These are phyloP conservation scores for Seriola dumerili DNA, from an alignment of 2,113 vertebrate genomes.

Conservation along the genomic window DNA sequence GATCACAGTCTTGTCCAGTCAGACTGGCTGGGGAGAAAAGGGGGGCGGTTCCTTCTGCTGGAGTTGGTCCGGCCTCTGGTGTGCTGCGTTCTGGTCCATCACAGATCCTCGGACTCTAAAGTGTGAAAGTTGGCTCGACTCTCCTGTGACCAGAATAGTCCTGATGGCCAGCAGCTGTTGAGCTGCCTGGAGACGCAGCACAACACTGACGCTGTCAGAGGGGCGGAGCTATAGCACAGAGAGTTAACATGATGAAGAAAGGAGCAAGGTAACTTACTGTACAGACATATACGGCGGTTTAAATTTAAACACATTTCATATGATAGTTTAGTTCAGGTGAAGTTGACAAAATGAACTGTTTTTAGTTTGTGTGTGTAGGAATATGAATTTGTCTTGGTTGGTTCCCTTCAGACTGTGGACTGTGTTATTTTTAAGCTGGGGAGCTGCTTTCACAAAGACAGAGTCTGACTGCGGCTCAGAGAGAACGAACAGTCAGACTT, in stretches of 20 bases:
- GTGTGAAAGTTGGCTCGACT: slow-evolving; percentile 75
- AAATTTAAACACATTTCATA: too few relatives aligned
- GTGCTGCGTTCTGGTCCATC: slow-evolving; percentile 51
- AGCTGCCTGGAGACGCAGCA: slow-evolving; percentile 56
- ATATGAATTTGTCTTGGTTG: too few relatives aligned
- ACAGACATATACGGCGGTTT: too few relatives aligned
- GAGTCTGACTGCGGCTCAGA: too few relatives aligned
- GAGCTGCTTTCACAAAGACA: too few relatives aligned
- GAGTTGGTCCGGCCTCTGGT: background rate
- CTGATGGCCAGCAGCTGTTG: slow-evolving; percentile 69
- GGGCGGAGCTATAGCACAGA: background rate
- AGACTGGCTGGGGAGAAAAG: slow-evolving; percentile 2
- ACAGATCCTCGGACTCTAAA: slow-evolving; percentile 39
- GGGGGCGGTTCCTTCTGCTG: slow-evolving; percentile 21
- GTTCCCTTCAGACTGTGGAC: too few relatives aligned
- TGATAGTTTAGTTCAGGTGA: too few relatives aligned
- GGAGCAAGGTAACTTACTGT: too few relatives aligned
- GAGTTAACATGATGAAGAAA: background rate
- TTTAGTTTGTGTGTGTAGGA: too few relatives aligned
- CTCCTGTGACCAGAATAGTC: slow-evolving; percentile 76
- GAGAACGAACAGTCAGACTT: too few relatives aligned
- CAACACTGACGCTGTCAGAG: background rate
- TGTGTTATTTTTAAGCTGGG: too few relatives aligned
- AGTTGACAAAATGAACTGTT: too few relatives aligned
- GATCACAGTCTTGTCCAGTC: background rate